Evolutionary conservation across 2,888 invertebrate species (phyloP), one percentile per base, ranked within the genome.

Genomic region (Agrochola litura): DNA sequence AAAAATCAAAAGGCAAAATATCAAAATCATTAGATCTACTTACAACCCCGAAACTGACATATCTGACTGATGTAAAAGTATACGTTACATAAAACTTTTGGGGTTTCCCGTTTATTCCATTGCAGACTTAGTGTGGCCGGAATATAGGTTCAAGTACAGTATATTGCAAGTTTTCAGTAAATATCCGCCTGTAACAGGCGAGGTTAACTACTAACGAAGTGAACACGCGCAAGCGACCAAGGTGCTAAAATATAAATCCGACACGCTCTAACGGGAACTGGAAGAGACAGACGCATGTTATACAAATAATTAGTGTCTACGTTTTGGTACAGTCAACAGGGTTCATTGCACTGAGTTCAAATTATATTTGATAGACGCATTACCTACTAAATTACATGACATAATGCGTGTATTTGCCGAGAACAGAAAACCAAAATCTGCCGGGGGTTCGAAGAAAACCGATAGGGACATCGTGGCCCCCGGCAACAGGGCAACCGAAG

Each of bases 121-220:
- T 37, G 3, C 37, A 37, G 37, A 30, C 37, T 37, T 37, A 37
- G 37, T 4, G 37, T 37, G 37, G 37, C 37, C 37, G 3, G 37
- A 37, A 4, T 37, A 0, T 37, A 37, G 37, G 37, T 5, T 37
- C 37, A 37, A 37, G 14, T 52, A 37, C 14, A 52, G 8, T 63
- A 8, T 6, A 8, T 3, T 43, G 9, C 12, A 56, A 65, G 46
- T 79, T 77, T 76, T 60, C 73, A 73, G 80, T 79, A 73, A 43
- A 76, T 82, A 83, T 81, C 52, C 71, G 77, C 64, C 46, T 30
- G 16, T 22, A 69, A 71, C 54, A 77, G n/a, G 19, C 52, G 49
- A 56, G 61, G 65, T 73, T 58, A 60, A 83, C 82, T 80, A 76
- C 90, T 91, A 91, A 91, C 86, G 80, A 90, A 89, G 85, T 73